Conservation (phyloP, 2,797 vertebrate species). For the Psittacula echo region DNA sequence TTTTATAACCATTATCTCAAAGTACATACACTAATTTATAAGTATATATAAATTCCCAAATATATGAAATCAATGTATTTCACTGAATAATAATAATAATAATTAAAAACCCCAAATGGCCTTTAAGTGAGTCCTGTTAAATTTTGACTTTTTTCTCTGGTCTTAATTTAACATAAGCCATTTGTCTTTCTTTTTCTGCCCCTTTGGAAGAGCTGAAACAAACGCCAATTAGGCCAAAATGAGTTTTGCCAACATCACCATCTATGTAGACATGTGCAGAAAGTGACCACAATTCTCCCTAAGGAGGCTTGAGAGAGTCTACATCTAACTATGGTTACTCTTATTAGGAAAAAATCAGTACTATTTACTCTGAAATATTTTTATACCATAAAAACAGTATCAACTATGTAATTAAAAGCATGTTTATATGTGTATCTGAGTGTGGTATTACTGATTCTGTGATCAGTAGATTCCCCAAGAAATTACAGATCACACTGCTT, state of each 20-base stretch:
- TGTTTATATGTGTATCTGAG: neutral
- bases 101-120: neutral
- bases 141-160: neutral
- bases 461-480: neutral
- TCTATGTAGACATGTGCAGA: neutral
- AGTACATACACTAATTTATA: neutral
- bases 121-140: neutral
- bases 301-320: neutral
- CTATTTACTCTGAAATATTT: neutral
- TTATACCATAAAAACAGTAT: accelerated
- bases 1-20: neutral
- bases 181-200: neutral
- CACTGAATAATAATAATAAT: neutral
- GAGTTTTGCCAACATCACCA: neutral
- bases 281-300: neutral
- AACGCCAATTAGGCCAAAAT: neutral
- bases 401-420: neutral
- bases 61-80: neutral
- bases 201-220: neutral
- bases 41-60: neutral
- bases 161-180: neutral
- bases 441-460: neutral
- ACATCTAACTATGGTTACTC: neutral
- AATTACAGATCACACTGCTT: neutral
- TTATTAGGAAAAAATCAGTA: neutral